A percentile compares a stretch with the other conserved stretches of the same genome.
Evolutionary conservation across 2,113 vertebrate species (phyloP).

Genomic region (Thinocorus orbignyianus): DNA sequence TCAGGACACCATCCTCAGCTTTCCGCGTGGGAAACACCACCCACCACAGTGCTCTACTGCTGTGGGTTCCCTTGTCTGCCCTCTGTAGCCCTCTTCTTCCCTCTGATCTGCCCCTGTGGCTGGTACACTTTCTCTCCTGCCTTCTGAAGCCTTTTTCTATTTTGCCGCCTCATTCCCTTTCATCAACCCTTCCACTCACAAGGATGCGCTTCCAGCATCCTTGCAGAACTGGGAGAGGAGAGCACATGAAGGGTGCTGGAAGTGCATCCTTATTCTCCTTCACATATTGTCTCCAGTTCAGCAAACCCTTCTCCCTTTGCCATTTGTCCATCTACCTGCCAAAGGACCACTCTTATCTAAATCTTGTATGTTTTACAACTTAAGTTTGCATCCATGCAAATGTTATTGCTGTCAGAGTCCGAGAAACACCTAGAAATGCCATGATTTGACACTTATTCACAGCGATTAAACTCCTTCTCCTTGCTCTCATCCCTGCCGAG

Average conservation of each 20-base stretch:
- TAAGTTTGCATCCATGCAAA: not conserved
- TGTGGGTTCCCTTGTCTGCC: fast-evolving
- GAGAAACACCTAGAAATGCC: not conserved
- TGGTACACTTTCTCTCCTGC: not conserved
- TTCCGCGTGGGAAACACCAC: fast-evolving
- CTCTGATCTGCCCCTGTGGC: not conserved
- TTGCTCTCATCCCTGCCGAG: not conserved
- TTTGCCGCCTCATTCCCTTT: not conserved
- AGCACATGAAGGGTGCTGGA: not conserved
- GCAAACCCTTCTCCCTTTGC: not conserved
- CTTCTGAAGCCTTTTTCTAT: not conserved
- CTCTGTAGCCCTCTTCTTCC: not conserved
- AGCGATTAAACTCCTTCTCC: not conserved
- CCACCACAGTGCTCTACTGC: not conserved
- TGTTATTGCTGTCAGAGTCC: not conserved
- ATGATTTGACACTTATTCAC: not conserved
- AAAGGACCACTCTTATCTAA: not conserved
- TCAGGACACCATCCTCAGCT: not conserved
- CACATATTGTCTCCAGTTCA: not conserved
- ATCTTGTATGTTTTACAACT: not conserved
- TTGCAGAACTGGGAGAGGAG: not conserved
- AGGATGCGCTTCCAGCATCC: not conserved
- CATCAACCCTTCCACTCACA: not conserved
- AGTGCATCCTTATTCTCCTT: not conserved
- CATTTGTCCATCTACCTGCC: not conserved